Evolutionary conservation across 2,797 vertebrate genomes (phyloP), one percentile per base, ranked within the genome.

Genomic region (Pteropus rufus): DNA sequence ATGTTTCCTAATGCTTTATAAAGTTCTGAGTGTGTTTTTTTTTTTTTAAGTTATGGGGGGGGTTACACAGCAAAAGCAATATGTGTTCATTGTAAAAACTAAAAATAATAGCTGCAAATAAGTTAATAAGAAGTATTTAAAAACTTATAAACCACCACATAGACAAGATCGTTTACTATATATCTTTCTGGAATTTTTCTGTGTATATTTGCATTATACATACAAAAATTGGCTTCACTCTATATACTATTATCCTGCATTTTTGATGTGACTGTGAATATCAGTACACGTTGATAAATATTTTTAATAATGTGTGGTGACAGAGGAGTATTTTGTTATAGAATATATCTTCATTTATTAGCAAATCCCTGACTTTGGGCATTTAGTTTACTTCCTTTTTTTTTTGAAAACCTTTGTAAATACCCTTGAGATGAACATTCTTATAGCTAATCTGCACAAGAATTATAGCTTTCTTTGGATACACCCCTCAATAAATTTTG

Each of bases 21-120:
- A 92, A 97, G 54, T 36, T 49, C 65, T 56, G 64, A 44, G 60
- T 64, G 44, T 49, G 24, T 29, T n/a, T 54, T 73, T 54, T 62
- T 39, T 79, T 67, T 52, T 39, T 9, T 56, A 95, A 80, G 24
- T 64, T 72, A 64, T 64, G 1, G 54, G 41, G 36, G 34, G 84
- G 76, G 76, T 72, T 54, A 81, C 49, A 67, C 31, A 54, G 34
- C 5, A 62, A 92, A 96, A 84, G 23, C n/a, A 73, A 49, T 58
- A 81, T 73, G 21, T 56, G 29, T 56, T 85, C 60, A 46, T 52
- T 69, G 29, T 77, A 82, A 73, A 83, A 93, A 65, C 5, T 36
- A 73, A 82, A 95, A 92, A 83, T 39, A 89, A 95, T 76, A 49
- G 10, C 39, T 64, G 29, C 70, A 96, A 94, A 94, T 81, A 90